Percentiles rank a stretch among this genome's conserved stretches.
These are phyloP conservation scores for Lonchura striata DNA, from an alignment of 2,113 vertebrate species.

Conservation along the genomic window DNA sequence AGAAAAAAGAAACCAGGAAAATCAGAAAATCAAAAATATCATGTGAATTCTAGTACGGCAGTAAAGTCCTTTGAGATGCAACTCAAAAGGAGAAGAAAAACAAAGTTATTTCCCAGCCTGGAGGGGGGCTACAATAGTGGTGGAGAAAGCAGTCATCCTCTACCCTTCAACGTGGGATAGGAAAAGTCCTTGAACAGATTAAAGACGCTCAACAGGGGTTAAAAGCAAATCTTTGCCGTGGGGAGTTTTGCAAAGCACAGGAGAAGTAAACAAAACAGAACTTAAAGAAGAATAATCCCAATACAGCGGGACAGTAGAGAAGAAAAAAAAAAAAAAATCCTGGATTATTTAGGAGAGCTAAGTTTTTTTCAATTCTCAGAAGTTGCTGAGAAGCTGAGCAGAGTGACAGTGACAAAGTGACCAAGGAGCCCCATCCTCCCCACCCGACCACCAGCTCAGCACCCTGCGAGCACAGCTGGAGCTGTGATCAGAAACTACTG, in stretches of 20 bases:
- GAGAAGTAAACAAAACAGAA: not conserved
- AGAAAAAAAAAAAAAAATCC: not conserved
- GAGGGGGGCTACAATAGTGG: not conserved
- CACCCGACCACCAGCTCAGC: not conserved
- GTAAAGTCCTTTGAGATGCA: not conserved
- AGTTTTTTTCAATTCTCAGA: not conserved
- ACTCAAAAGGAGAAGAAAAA: not conserved
- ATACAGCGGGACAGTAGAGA: rapidly evolving
- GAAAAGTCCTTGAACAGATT: not conserved
- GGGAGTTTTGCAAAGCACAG: not conserved
- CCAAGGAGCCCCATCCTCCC: not conserved
- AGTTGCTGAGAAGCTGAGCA: not conserved
- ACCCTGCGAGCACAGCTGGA: not conserved
- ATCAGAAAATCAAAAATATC: not conserved
- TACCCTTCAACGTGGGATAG: rapidly evolving
- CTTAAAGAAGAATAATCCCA: not conserved
- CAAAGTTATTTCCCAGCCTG: not conserved
- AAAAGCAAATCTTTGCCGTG: not conserved
- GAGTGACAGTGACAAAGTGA: not conserved
- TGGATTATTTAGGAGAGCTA: not conserved
- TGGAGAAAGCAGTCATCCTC: not conserved
- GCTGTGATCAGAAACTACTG: not conserved
- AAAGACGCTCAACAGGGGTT: not conserved
- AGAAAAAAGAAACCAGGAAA: no score
- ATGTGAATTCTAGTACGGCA: not conserved